phyloP scores from a whole-genome alignment of 2,113 vertebrate species.

The Phylloscopus whistleri region DNA sequence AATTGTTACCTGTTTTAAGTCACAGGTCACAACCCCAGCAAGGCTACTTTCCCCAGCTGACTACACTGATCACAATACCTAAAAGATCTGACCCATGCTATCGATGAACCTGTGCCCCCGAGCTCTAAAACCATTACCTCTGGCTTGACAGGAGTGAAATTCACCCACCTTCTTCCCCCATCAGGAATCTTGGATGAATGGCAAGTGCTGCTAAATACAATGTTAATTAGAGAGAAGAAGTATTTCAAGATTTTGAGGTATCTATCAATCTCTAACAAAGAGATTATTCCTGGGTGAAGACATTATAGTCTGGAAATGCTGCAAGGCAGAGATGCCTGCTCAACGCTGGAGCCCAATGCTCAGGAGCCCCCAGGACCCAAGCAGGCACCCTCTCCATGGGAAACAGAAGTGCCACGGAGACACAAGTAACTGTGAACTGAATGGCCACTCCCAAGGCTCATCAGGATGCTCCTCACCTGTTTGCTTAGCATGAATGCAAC shows the following conservation, averaged over 20 bases:
- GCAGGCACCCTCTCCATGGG: accelerated
- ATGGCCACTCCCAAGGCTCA: accelerated
- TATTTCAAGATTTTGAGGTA: background rate
- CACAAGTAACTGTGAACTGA: background rate
- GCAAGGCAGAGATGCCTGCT: background rate
- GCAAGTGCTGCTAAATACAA: background rate
- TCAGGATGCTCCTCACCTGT: background rate
- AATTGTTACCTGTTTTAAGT: background rate
- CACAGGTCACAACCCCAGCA: background rate
- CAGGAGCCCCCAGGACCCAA: background rate
- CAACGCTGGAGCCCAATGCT: background rate
- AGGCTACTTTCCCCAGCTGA: background rate
- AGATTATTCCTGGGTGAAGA: background rate
- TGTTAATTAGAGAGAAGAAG: background rate
- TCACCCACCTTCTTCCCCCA: background rate
- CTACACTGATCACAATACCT: background rate
- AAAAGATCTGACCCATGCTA: background rate
- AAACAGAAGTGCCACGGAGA: accelerated
- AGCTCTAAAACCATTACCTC: background rate
- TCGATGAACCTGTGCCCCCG: accelerated
- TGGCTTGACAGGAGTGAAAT: background rate
- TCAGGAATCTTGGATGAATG: background rate
- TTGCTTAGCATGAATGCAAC: background rate
- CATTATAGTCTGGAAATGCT: background rate
- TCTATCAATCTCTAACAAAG: background rate